Evolutionary conservation across 2,113 vertebrate species (phyloP), one percentile per base, ranked within the genome.

Genomic region (Ptychochromis oligacanthus): DNA sequence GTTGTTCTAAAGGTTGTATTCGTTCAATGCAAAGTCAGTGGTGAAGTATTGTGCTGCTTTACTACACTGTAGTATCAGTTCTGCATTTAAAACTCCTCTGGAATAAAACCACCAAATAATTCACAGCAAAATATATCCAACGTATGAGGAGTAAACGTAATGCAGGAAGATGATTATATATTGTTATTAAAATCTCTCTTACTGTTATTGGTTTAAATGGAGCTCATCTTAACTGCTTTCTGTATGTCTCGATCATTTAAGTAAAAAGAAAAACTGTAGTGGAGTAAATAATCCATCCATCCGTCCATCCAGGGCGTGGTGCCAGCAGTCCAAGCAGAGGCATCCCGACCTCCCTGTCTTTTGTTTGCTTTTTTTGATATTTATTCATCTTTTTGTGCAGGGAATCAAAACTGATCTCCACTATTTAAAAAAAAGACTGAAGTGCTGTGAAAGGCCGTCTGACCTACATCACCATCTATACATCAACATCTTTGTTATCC

Each of bases 1-100:
- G 10, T 40, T 10, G 64, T 26, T 24, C 22, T 28, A 22, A 28
- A 0, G 64, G 15, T 24, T 52, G 17, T 52, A 52, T 52, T 67
- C 3, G 14, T 0, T 46, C 38, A 26, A 2, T 0, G 24, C 64
- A 70, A 0, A 70, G 64, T 28, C 1, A 49, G 40, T 0, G 15
- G 15, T 7, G 40, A 20, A 70, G 24, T 49, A 49, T 7, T 18
- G 15, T 49, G 64, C 40, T 49, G 40, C 64, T 49, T 26, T 67
- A 49, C 64, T 12, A 28, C 5, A 10, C 22, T 49, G 40, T 40
- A 18, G 5, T 49, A 49, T 70, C 40, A 70, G 40, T 20, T 70
- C 40, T 49, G 46, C 24, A 49, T 49, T 67, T 49, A 26, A 67
- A 67, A 67, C 22, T 28, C 64, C 64, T 67, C 8, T 9, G 40